These are phyloP conservation scores for Redunca redunca DNA, from an alignment of 2,113 vertebrate genomes.

Conservation along the genomic window DNA sequence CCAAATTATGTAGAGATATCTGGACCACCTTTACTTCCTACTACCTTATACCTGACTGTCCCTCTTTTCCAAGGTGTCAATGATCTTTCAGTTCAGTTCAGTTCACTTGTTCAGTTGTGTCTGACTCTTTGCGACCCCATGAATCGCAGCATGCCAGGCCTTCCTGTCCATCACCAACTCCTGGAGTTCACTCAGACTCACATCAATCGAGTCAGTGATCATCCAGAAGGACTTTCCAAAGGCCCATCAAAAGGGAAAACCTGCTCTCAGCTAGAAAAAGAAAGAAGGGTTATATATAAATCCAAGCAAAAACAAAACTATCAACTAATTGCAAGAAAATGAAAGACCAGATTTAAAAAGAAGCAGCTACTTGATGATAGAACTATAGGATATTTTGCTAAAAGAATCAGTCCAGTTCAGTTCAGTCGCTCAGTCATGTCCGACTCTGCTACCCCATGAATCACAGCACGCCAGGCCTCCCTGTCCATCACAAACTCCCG, in stretches of 20 bases:
- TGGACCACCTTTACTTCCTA: not conserved
- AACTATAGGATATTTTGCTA: not conserved
- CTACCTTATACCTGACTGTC: not conserved
- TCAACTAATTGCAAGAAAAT: not conserved
- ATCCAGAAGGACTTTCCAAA: not conserved
- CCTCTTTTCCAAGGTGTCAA: not conserved
- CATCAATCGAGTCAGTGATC: rapidly evolving
- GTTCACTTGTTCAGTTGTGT: too few relatives aligned
- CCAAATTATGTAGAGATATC: too few relatives aligned
- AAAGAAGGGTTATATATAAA: not conserved
- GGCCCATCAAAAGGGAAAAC: not conserved
- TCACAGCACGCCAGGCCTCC: too few relatives aligned
- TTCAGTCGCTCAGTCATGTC: too few relatives aligned
- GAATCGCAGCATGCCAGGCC: too few relatives aligned
- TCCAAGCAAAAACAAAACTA: slow-evolving; percentile 1
- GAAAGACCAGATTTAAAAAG: not conserved
- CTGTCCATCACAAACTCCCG: too few relatives aligned
- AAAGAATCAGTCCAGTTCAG: not conserved
- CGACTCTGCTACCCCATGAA: too few relatives aligned
- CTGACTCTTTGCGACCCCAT: too few relatives aligned
- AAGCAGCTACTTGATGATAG: not conserved
- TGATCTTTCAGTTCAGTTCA: too few relatives aligned
- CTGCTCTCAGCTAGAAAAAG: not conserved
- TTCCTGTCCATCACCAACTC: too few relatives aligned
- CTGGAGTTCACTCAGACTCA: too few relatives aligned